A percentile compares a stretch with the other conserved stretches of the same genome.
These are phyloP conservation scores for Novumbra hubbsi DNA, from an alignment of 2,797 vertebrate species.

Conservation along the genomic window DNA sequence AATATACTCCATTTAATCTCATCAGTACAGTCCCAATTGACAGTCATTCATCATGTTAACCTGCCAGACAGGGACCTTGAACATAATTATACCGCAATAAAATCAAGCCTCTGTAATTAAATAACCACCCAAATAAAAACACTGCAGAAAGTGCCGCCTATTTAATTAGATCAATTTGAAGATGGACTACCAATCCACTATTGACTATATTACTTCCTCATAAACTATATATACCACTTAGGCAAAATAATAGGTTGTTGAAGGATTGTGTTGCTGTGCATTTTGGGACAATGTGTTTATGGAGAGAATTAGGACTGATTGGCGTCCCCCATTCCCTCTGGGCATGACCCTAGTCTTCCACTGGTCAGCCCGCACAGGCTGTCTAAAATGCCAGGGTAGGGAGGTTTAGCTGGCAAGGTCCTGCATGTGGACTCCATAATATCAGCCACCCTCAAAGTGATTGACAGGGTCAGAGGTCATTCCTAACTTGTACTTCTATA, in stretches of 20 bases:
- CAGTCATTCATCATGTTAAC: conserved; percentile 57
- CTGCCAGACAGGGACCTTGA: conserved; percentile 58
- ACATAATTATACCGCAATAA: conserved; percentile 58
- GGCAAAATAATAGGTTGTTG: conserved; percentile 19
- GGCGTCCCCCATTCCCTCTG: not conserved
- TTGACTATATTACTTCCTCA: conserved; percentile 10
- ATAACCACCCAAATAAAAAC: conserved; percentile 39
- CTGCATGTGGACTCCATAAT: conserved; percentile 46
- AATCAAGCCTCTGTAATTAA: conserved; percentile 60
- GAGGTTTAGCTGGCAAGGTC: conserved; percentile 27
- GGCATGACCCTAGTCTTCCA: not conserved
- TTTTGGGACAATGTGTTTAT: not conserved
- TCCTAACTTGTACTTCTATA: conserved; percentile 57
- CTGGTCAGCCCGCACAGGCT: conserved; percentile 42
- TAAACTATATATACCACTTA: conserved; percentile 24
- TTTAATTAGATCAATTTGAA: not conserved
- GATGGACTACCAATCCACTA: conserved; percentile 3
- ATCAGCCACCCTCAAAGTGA: conserved; percentile 45
- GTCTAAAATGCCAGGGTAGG: conserved; percentile 49
- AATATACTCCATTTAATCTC: conserved; percentile 29
- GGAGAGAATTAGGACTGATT: not conserved
- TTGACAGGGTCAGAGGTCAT: conserved; percentile 54
- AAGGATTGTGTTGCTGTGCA: not conserved
- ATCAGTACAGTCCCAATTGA: conserved; percentile 49
- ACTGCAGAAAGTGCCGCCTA: conserved; percentile 8